phyloP scores from a whole-genome alignment of 2,888 invertebrate species.

The Ennomos quercinarius region DNA sequence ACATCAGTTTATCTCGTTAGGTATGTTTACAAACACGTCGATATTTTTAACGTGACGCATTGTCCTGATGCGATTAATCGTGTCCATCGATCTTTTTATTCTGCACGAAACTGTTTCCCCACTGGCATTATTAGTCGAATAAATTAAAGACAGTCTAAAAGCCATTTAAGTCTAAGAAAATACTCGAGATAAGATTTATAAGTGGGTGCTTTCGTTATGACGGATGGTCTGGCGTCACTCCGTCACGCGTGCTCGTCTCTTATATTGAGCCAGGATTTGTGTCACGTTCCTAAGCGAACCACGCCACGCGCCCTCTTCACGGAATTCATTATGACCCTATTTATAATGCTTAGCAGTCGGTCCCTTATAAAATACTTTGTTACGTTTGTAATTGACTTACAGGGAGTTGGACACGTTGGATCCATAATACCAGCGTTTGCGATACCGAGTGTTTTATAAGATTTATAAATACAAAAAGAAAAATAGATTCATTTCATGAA shows the following conservation, averaged over 20 bases:
- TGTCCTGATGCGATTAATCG: constrained; percentile 10
- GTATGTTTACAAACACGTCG: constrained; percentile 67
- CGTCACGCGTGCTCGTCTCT: constrained; percentile 54
- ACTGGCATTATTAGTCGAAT: constrained; percentile 13
- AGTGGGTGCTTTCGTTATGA: constrained; percentile 54
- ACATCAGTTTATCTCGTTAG: constrained; percentile 55
- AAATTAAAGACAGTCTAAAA: constrained; percentile 44
- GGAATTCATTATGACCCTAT: constrained; percentile 65
- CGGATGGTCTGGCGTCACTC: constrained; percentile 48
- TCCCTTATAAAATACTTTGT: constrained; percentile 51
- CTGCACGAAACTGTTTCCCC: neutral
- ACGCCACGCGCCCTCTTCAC: constrained; percentile 55
- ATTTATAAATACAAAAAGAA: constrained; percentile 21
- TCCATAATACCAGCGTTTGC: constrained; percentile 29
- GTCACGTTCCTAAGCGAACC: constrained; percentile 62
- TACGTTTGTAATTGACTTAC: constrained; percentile 52
- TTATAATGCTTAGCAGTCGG: constrained; percentile 52
- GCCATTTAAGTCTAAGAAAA: constrained; percentile 44
- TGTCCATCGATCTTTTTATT: constrained; percentile 7
- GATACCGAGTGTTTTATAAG: neutral
- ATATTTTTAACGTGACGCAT: constrained; percentile 37
- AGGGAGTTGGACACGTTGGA: constrained; percentile 31
- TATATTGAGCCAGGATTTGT: constrained; percentile 67
- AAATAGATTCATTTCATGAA: constrained; percentile 11
- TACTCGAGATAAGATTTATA: constrained; percentile 37